Evolutionary conservation across 1,140 invertebrate genomes (phyloP).

Genomic region (Drosophila kanapiae): DNA sequence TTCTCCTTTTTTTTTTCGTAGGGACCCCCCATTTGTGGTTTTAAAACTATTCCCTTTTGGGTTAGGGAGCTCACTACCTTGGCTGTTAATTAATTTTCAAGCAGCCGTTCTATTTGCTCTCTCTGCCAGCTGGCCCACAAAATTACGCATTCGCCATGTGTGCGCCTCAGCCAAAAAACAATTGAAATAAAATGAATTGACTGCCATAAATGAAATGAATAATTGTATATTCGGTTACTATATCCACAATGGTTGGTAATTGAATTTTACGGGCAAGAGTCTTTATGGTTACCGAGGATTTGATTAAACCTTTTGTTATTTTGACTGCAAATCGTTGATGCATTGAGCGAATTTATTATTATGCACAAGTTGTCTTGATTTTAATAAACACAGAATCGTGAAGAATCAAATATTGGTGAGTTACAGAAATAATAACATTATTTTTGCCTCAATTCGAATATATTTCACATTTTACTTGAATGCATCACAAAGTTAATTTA

Average conservation of each 20-base stretch:
- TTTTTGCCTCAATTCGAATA: background rate
- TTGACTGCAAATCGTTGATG: background rate
- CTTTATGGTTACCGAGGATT: background rate
- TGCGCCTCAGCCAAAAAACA: slow-evolving; percentile 11
- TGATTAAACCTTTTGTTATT: background rate
- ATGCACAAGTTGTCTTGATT: background rate
- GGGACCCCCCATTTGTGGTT: slow-evolving; percentile 14
- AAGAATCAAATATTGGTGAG: background rate
- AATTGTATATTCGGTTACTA: slow-evolving; percentile 16
- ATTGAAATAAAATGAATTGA: slow-evolving; percentile 31
- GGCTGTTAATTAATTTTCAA: slow-evolving; percentile 75
- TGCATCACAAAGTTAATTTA: background rate
- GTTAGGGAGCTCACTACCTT: slow-evolving; percentile 13
- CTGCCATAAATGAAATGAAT: slow-evolving; percentile 30
- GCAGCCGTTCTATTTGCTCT: slow-evolving; percentile 52
- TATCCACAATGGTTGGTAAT: slow-evolving; percentile 2
- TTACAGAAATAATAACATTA: background rate
- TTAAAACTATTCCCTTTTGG: slow-evolving; percentile 33
- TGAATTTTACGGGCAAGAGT: background rate
- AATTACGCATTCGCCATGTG: slow-evolving; percentile 41
- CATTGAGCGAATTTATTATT: slow-evolving; percentile 3
- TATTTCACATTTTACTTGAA: background rate
- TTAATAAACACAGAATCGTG: background rate
- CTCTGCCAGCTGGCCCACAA: slow-evolving; percentile 22
- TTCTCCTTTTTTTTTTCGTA: slow-evolving; percentile 1